Conservation (phyloP, 2,797 vertebrate species). For the Alosa sapidissima region DNA sequence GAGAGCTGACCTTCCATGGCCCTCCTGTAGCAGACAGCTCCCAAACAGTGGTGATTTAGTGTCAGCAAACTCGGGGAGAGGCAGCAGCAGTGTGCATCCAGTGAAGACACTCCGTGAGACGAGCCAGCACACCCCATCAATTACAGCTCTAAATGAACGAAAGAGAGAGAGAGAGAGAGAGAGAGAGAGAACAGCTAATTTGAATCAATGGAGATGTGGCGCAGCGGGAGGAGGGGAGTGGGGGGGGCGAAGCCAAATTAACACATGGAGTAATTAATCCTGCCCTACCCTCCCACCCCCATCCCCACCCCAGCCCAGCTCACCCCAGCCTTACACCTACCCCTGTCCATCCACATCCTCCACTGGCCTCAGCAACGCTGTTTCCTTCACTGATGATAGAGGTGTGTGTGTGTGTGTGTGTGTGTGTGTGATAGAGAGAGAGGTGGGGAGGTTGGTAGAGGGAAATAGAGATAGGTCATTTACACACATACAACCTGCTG, state of each 20-base stretch:
- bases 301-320: slow-evolving; percentile 18
- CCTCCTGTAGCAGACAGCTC: slow-evolving; percentile 62
- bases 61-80: slow-evolving; percentile 53
- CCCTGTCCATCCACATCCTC: not conserved
- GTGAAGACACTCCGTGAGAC: slow-evolving; percentile 36
- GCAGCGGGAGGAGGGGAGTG: slow-evolving; percentile 31
- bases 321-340: not conserved
- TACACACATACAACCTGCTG: not conserved
- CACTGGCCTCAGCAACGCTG: not conserved
- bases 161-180: not conserved
- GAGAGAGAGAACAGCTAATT: slow-evolving; percentile 53
- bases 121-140: slow-evolving; percentile 55
- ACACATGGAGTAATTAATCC: slow-evolving; percentile 65
- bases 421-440: not conserved
- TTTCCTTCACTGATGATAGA: not conserved
- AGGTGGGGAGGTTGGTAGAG: too few species aligned
- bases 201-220: slow-evolving; percentile 66
- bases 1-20: slow-evolving; percentile 40
- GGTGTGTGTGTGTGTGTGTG: not conserved
- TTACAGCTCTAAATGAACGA: slow-evolving; percentile 64
- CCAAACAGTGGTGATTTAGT: slow-evolving; percentile 69
- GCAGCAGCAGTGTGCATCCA: not conserved
- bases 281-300: slow-evolving; percentile 36
- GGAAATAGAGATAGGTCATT: not conserved
- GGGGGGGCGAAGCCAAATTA: slow-evolving; percentile 56